Percentiles rank a stretch among this genome's conserved stretches.
phyloP scores from a whole-genome alignment of 2,113 vertebrate species.

The Corvus moneduloides region DNA sequence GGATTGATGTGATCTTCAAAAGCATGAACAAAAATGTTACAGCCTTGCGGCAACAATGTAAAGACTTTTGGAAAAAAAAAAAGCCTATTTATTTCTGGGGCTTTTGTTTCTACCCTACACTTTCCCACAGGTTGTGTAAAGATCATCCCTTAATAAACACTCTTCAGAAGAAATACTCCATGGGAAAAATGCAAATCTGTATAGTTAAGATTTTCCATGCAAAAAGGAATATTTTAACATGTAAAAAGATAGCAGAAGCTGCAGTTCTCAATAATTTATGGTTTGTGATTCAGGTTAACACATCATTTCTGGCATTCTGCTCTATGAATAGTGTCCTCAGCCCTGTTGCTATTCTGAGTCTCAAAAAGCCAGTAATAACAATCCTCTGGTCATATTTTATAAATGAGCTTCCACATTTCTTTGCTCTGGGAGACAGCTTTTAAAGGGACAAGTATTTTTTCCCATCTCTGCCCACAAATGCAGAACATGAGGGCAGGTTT shows the following conservation, averaged over 20 bases:
- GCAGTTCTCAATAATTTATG: conserved; percentile 33
- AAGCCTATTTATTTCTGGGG: not conserved
- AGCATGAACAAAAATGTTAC: not conserved
- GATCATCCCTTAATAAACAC: not conserved
- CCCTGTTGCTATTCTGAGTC: conserved; percentile 28
- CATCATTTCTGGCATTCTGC: conserved; percentile 19
- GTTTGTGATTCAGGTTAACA: conserved; percentile 37
- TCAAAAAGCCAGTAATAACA: conserved; percentile 46
- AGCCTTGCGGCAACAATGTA: not conserved
- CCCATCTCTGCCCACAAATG: not conserved
- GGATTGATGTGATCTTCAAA: not conserved
- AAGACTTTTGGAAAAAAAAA: not conserved
- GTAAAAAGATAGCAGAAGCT: not conserved
- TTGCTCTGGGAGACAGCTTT: conserved; percentile 44
- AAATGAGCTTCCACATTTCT: conserved; percentile 53
- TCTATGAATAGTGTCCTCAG: conserved; percentile 3
- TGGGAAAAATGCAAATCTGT: not conserved
- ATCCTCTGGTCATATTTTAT: conserved; percentile 61
- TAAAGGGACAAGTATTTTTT: conserved; percentile 23
- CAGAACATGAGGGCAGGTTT: not conserved
- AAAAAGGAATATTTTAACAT: not conserved
- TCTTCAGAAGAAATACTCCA: not conserved
- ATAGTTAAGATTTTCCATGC: not conserved
- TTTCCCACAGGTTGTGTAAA: not conserved
- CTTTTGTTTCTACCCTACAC: not conserved